A percentile compares a stretch with the other conserved stretches of the same genome.
phyloP scores from a whole-genome alignment of 2,797 vertebrate genomes.

The Poecilia gillii region DNA sequence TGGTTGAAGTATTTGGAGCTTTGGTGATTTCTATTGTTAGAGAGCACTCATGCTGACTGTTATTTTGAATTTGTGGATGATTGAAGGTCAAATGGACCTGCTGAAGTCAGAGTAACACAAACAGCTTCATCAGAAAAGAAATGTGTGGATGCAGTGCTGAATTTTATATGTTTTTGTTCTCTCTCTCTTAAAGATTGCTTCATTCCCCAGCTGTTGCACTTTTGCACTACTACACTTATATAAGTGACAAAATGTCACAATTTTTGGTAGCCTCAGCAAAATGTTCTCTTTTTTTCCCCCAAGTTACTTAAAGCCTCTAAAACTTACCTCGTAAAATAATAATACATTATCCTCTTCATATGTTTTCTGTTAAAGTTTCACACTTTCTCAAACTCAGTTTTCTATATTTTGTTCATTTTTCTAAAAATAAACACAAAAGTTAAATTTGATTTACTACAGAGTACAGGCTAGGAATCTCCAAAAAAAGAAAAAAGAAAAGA shows the following conservation, averaged over 20 bases:
- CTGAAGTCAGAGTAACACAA: conserved; percentile 3
- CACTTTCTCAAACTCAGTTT: background rate
- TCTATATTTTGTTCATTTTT: background rate
- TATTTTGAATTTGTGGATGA: conserved; percentile 10
- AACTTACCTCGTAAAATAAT: background rate
- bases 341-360: background rate
- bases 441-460: background rate
- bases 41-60: background rate
- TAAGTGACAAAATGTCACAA: background rate
- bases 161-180: background rate
- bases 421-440: background rate
- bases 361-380: background rate
- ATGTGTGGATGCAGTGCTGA: background rate
- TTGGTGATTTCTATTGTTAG: conserved; percentile 4
- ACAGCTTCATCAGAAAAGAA: background rate
- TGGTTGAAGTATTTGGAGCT: background rate
- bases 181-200: background rate
- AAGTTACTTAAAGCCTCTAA: background rate
- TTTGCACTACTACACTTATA: background rate
- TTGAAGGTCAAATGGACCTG: background rate
- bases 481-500: no score
- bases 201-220: no score
- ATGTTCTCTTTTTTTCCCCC: background rate
- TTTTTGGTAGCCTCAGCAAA: background rate
- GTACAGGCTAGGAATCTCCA: background rate